These are phyloP conservation scores for Elaphurus davidianus DNA, from an alignment of 2,113 vertebrate species.

Conservation along the genomic window DNA sequence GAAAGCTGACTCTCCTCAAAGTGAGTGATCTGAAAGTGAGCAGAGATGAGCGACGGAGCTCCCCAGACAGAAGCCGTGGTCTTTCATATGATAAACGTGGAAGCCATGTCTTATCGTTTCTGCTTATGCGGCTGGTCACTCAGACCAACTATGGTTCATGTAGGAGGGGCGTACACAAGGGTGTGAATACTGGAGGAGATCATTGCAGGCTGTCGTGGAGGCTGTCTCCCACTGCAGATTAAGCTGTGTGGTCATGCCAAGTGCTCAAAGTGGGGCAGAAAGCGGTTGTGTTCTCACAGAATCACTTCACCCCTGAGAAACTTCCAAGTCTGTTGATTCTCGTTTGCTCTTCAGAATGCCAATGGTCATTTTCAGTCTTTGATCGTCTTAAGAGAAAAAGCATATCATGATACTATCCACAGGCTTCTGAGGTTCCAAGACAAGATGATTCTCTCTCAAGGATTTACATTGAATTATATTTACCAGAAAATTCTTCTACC, in stretches of 20 bases:
- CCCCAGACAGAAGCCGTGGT: neutral
- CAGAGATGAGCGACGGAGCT: neutral
- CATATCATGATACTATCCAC: neutral
- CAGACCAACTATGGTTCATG: neutral
- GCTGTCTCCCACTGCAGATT: neutral
- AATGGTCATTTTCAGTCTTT: neutral
- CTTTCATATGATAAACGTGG: neutral
- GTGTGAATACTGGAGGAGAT: no score
- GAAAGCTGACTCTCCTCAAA: neutral
- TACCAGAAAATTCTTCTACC: neutral
- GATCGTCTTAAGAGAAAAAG: neutral
- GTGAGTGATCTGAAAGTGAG: neutral
- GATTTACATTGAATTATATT: neutral
- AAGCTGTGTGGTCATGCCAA: neutral
- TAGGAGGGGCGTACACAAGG: neutral
- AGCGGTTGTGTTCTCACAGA: neutral
- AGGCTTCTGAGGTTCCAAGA: neutral
- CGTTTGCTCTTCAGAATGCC: neutral
- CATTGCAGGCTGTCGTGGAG: neutral
- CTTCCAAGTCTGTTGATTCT: neutral
- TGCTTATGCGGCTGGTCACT: neutral
- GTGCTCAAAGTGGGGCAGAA: no score
- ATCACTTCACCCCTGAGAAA: neutral
- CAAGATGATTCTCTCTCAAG: neutral
- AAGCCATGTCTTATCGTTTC: neutral